These are phyloP conservation scores for Eupristina koningsbergeri DNA, from an alignment of 1,140 invertebrate genomes.

Conservation along the genomic window DNA sequence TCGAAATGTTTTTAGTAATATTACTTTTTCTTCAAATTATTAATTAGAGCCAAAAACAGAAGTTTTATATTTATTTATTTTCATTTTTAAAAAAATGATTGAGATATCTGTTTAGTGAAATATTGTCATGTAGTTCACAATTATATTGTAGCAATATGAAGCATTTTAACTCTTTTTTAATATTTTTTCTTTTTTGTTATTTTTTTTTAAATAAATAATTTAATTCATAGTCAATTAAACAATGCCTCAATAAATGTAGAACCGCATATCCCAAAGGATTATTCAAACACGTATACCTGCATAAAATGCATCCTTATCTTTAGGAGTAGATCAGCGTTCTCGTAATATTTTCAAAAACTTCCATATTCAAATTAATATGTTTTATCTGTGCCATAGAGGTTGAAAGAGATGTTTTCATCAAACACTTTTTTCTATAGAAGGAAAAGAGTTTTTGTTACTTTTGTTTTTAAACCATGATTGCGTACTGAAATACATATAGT, in stretches of 20 bases:
- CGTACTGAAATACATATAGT: background rate
- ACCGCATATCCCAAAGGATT: background rate
- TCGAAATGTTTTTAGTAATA: background rate
- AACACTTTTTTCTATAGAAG: slow-evolving; percentile 1
- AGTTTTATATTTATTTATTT: background rate
- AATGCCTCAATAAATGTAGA: background rate
- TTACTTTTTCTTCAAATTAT: background rate
- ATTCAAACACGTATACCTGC: background rate
- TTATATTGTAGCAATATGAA: background rate
- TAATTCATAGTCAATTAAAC: slow-evolving; percentile 1
- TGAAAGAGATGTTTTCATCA: background rate
- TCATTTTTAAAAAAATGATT: background rate
- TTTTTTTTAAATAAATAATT: background rate
- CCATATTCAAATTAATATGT: background rate
- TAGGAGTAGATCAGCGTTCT: background rate
- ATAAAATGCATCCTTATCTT: background rate
- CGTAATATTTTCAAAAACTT: background rate
- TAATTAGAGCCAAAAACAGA: background rate
- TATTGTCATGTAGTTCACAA: background rate
- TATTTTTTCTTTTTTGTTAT: no score
- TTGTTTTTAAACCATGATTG: background rate
- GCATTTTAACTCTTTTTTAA: background rate
- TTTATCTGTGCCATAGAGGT: slow-evolving; percentile 43
- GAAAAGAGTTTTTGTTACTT: slow-evolving; percentile 2
- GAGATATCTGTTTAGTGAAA: background rate